Conservation (phyloP, 2,797 vertebrate species). For the Fundulus diaphanus region DNA sequence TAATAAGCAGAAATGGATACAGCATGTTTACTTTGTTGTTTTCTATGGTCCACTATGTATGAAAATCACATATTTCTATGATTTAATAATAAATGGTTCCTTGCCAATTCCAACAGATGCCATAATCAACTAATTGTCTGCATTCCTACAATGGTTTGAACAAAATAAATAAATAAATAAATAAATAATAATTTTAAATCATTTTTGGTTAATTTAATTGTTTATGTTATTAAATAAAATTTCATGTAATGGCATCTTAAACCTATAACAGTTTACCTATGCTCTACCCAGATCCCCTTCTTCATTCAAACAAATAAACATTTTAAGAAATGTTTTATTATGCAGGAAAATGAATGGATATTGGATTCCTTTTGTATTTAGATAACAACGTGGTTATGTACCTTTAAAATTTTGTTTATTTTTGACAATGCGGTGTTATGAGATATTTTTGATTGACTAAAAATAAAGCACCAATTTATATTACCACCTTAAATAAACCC, state of each 20-base stretch:
- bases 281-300: not conserved
- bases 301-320: not conserved
- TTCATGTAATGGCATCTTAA: not conserved
- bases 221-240: not conserved
- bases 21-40: not conserved
- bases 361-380: not conserved
- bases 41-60: not conserved
- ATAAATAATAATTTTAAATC: too few relatives aligned
- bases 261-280: not conserved
- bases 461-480: conserved; percentile 28
- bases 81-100: not conserved
- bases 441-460: not conserved
- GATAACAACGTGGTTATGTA: not conserved
- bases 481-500: conserved; percentile 79
- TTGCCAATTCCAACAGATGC: not conserved
- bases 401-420: not conserved
- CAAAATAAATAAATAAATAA: too few relatives aligned
- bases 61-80: not conserved
- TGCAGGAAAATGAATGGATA: not conserved
- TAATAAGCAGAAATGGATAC: not conserved
- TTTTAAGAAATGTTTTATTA: not conserved
- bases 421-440: not conserved
- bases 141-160: not conserved
- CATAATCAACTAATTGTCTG: not conserved
- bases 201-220: not conserved